Evolutionary conservation across 2,113 vertebrate species (phyloP), one percentile per base, ranked within the genome.

Genomic region (Coptodon rendalli): DNA sequence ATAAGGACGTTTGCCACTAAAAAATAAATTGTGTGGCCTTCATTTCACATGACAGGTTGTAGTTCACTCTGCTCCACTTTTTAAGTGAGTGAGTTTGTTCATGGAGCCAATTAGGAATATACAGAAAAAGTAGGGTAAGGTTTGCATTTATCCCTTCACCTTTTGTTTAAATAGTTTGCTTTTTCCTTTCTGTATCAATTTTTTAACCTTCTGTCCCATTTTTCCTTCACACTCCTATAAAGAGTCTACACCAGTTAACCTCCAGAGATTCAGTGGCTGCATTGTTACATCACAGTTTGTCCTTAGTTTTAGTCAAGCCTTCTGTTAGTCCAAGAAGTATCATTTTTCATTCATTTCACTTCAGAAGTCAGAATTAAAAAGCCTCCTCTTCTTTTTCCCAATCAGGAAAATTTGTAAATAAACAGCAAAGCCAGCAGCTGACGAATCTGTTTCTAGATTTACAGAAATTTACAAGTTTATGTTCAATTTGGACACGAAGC

Each of bases 1-100:
- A 95, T 95, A 93, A 92, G 91, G 83, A 85, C 86, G 63, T 92
- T 94, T 94, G 88, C 86, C 91, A 85, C 84, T 83, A 80, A 89
- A 91, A 85, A 86, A 90, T 90, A 80, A 93, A 94, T 54, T 78
- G 89, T 86, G 82, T 86, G 59, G 81, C 86, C 80, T 85, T 90
- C 76, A 81, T 84, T 92, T 87, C 48, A 88, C 19, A 5, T 88
- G 93, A 89, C 89, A 85, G 80, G 50, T 81, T 80, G 76, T 89
- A 86, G 86, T 92, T 94, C 80, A 73, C 24, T n/a, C 12, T 52
- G 24, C 22, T 11, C 19, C 12, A 83, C 43, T 82, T 87, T 71
- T 45, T 73, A 48, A 87, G 31, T 61, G 34, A 71, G 57, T 71
- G 68, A 80, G 16, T 81, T 90, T 87, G 50, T 17, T 81, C 86